Evolutionary conservation across 2,797 vertebrate genomes (phyloP).

Genomic region (Melanotaenia pygmaea): DNA sequence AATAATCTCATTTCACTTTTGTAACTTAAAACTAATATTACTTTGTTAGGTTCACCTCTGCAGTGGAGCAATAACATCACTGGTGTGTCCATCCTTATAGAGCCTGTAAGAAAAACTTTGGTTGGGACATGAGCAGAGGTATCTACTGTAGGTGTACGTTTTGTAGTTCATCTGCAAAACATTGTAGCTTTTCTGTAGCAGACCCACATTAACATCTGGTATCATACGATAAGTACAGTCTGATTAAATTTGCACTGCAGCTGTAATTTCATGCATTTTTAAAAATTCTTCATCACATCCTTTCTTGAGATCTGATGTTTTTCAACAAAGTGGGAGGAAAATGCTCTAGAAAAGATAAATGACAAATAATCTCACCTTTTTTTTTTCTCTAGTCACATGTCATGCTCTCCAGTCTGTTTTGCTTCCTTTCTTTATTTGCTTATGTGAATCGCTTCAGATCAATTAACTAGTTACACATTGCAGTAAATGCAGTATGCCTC

Average conservation of each 20-base stretch:
- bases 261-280: conserved; percentile 9
- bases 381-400: background rate
- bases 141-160: background rate
- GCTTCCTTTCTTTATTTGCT: background rate
- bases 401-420: background rate
- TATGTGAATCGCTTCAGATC: background rate
- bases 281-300: conserved; percentile 1
- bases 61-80: background rate
- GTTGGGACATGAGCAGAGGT: background rate
- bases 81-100: background rate
- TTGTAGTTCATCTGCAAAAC: background rate
- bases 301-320: conserved; percentile 8
- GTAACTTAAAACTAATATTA: background rate
- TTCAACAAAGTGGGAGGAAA: conserved; percentile 3
- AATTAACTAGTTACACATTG: background rate
- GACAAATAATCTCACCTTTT: background rate
- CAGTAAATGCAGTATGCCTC: background rate
- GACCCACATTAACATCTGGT: background rate
- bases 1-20: background rate
- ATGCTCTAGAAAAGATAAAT: background rate
- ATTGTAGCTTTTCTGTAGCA: conserved; percentile 1
- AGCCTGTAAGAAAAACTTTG: background rate
- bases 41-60: background rate
- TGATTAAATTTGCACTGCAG: background rate
- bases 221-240: background rate